Evolutionary conservation across 2,888 invertebrate species (phyloP), one percentile per base, ranked within the genome.

Genomic region (Drosophila prostipennis): DNA sequence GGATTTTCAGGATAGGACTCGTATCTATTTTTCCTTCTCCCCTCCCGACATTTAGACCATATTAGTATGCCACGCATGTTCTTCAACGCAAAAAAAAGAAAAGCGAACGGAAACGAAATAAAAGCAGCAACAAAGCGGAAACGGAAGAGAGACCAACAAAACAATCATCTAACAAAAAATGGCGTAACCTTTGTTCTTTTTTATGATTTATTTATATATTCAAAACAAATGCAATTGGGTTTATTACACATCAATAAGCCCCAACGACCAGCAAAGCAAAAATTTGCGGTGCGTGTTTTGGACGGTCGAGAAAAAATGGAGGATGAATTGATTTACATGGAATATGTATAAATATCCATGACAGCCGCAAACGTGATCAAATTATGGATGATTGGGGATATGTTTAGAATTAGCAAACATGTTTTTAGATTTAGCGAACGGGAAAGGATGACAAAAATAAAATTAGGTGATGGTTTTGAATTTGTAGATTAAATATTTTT

Each of bases 141-240:
- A 76, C 58, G 55, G 58, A 80, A 74, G 63, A 48, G 39, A 37
- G 70, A 70, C 42, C 57, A 70, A 60, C 61, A 61, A 63, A 63
- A 61, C 61, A 63, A 63, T 61, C 63, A 61, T 63, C 63, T 61
- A 63, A 68, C 23, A 68, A 73, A 85, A 82, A 55, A 88, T 88
- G 87, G 78, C 76, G 68, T 60, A 65, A 53, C 54, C 63, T 64
- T 60, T 57, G 43, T 59, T 76, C 37, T 76, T 72, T 85, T 85
- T 71, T 85, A 81, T 85, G 79, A 69, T 82, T 75, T 85, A 85
- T 87, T 89, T 90, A 90, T 81, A 81, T 89, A 89, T 89, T 90
- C 89, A 89, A 90, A 89, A 79, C 90, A 90, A 89, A 90, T 87
- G 81, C 90, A 89, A 89, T 89, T 90, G 90, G 68, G 86, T 89